Conservation (phyloP, 64 coral and sea anemone genomes). For the Dendrophyllia cribrosa region DNA sequence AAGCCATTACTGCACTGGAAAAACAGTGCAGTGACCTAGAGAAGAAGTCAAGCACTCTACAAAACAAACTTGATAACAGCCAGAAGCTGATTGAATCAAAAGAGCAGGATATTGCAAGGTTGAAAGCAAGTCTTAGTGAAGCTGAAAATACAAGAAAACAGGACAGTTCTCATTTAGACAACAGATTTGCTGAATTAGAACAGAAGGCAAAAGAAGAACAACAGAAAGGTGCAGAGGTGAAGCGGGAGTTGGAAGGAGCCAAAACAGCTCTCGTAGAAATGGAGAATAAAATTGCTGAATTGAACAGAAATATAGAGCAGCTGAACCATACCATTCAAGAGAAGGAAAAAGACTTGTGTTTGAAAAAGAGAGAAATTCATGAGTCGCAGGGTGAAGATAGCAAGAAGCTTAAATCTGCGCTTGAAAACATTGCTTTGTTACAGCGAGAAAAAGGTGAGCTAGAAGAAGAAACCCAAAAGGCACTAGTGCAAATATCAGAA, state of each 20-base stretch:
- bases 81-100: slow-evolving; percentile 61
- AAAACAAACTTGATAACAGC: slow-evolving; percentile 66
- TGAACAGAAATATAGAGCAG: slow-evolving; percentile 51
- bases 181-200: slow-evolving; percentile 53
- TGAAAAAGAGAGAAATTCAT: slow-evolving; percentile 16
- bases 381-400: slow-evolving; percentile 7
- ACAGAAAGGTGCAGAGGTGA: slow-evolving; percentile 40
- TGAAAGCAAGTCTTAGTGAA: slow-evolving; percentile 66
- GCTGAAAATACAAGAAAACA: slow-evolving; percentile 58
- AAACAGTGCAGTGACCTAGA: slow-evolving; percentile 57
- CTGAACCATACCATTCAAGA: slow-evolving; percentile 46
- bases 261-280: slow-evolving; percentile 59
- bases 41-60: slow-evolving; percentile 36
- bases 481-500: slow-evolving; percentile 67
- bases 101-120: slow-evolving; percentile 59
- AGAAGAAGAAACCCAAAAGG: slow-evolving; percentile 42
- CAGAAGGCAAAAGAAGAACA: slow-evolving; percentile 53
- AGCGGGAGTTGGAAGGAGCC: slow-evolving; percentile 56
- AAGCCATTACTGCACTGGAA: slow-evolving; percentile 71
- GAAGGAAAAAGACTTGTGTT: slow-evolving; percentile 39
- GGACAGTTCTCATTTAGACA: slow-evolving; percentile 56
- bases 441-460: slow-evolving; percentile 68
- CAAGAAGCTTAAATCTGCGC: neutral
- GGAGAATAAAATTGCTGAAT: slow-evolving; percentile 58
- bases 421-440: slow-evolving; percentile 34